Base-by-base conservation (phyloP, 2,797 vertebrate genomes). In the Lepus oiostolus region DNA sequence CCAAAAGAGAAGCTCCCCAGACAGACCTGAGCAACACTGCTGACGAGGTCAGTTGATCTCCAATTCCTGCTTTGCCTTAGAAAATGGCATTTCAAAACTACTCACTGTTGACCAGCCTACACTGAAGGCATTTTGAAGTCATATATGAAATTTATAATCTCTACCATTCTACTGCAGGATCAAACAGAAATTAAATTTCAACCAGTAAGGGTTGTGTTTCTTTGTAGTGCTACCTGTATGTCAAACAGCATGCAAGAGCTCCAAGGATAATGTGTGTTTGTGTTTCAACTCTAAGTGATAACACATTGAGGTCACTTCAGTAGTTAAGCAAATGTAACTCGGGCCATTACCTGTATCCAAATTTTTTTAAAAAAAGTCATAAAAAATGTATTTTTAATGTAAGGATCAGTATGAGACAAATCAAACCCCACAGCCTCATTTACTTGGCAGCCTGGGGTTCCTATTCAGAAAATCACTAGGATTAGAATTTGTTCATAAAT, bases 301-400 rank as follows among this genome's bases (percentile, higher is more conserved):
- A 50, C 28, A 72, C 81, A 74, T 35, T 58, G 71, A 83, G 60
- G 85, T 85, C 1, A 1, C 86, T 96, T 96, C 83, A 91, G 85
- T 75, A 91, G 83, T 47, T 75, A 95, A 72, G 88, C 76, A 96
- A 97, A 92, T 71, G 38, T 85, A 95, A 92, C 88, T 95, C 6
- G 0, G 83, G 63, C 72, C 84, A 95, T 94, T 92, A 89, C 77
- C 65, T 83, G 54, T 83, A 93, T 96, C 38, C 58, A 96, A 92
- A 92, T 13, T 84, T 70, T 14, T 12, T 2, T 52, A 79, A 71
- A 72, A 3, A 28, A 72, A 72, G 22, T 58, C 67, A 88, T 52
- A 47, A 86, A 91, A 85, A 90, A 80, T 62, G 81, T 71, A 90
- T 94, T 95, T 95, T 96, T 94, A 93, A 97, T 75, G 70, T 92